Conservation (phyloP, 2,113 vertebrate genomes). For the Glaucomys volans region DNA sequence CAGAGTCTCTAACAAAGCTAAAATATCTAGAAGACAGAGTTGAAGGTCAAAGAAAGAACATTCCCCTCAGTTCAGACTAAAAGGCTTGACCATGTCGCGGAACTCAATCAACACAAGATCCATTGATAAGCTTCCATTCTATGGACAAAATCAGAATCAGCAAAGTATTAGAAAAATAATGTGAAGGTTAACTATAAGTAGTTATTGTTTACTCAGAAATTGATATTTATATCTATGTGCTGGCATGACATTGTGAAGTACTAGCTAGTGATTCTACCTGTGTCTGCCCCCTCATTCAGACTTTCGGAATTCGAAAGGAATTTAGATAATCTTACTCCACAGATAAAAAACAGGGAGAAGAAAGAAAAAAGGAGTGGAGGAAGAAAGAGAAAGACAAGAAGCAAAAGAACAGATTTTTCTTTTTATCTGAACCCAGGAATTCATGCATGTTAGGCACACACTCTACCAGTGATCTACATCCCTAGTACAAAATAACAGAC, state of each 20-base stretch:
- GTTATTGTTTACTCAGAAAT: neutral
- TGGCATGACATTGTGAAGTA: neutral
- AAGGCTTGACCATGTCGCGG: neutral
- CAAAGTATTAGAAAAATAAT: neutral
- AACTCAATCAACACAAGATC: neutral
- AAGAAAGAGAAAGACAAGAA: no score
- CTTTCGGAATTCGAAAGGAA: neutral
- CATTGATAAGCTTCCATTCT: neutral
- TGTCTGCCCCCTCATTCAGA: accelerated
- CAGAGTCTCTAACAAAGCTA: neutral
- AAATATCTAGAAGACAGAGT: neutral
- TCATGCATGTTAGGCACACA: neutral
- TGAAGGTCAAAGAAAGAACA: neutral
- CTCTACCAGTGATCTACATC: neutral
- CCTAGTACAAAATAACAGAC: neutral
- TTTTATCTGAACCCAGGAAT: neutral
- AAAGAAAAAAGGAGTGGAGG: neutral
- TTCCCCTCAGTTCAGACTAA: neutral
- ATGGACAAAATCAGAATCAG: neutral
- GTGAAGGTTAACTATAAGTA: neutral
- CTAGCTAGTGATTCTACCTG: neutral
- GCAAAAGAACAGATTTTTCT: neutral
- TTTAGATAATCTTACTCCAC: neutral
- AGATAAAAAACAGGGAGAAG: neutral
- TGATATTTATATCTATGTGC: neutral